These are phyloP conservation scores for Philotrypesis tridentata DNA, from an alignment of 1,140 invertebrate genomes.

Conservation along the genomic window DNA sequence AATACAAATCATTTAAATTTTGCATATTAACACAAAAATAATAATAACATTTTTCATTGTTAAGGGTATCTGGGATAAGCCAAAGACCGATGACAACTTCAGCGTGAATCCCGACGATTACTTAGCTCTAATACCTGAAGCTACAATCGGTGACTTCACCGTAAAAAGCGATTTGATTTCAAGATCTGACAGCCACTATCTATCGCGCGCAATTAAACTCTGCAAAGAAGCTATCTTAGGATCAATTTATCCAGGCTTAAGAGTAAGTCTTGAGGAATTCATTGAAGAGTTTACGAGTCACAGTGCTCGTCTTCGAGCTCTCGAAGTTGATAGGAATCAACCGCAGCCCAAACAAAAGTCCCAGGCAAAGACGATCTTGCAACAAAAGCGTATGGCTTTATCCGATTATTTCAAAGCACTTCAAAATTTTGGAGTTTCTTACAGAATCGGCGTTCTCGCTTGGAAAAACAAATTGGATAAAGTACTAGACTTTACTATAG, in stretches of 20 bases:
- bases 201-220: conserved; percentile 76
- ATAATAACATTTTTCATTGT: conserved; percentile 8
- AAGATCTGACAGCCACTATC: conserved; percentile 57
- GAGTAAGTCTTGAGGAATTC: conserved; percentile 79
- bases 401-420: conserved; percentile 89
- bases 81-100: conserved; percentile 22
- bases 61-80: conserved; percentile 57
- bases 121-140: conserved; percentile 43
- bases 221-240: conserved; percentile 77
- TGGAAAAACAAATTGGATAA: conserved; percentile 64
- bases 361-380: conserved; percentile 86
- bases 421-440: conserved; percentile 83
- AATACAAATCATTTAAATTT: neutral
- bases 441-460: conserved; percentile 80
- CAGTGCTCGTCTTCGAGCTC: conserved; percentile 77
- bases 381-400: conserved; percentile 87
- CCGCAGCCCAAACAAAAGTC: conserved; percentile 86
- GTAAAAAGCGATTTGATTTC: conserved; percentile 50
- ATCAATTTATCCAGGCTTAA: conserved; percentile 75
- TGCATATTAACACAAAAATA: neutral
- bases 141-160: neutral
- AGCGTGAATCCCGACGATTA: conserved; percentile 56
- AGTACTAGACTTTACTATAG: conserved; percentile 68
- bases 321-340: conserved; percentile 78
- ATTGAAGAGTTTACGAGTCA: conserved; percentile 79